Base-by-base conservation (phyloP, 1,140 invertebrate genomes). In the Sitophilus oryzae region DNA sequence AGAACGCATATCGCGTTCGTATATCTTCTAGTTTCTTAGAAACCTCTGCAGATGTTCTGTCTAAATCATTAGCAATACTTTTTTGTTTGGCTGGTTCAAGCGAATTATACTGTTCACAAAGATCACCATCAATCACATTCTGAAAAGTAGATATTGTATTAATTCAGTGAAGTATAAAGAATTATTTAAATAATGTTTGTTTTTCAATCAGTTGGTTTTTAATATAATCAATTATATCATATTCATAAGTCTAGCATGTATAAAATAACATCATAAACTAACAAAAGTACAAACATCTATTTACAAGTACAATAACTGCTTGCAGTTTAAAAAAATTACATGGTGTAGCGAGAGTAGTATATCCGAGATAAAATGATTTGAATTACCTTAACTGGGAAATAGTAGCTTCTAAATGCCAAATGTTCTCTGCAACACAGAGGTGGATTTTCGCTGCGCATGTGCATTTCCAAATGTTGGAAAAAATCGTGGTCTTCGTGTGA, bases 381-480 rank as follows among this genome's bases (percentile, higher is more conserved):
- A n/a, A n/a, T n/a, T 66, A 91, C 89, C 79, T 96, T 98, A 1
- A 98, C 91, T 4, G 97, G 95, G 70, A 93, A 98, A 75, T 98
- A 99, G 65, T 95, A 97, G 19, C 94, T 98, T 55, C 96, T 80
- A 72, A 91, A 99, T 0, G 94, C 93, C 1, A 99, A 77, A 76
- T 99, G 97, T 76, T 99, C 96, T 16, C 96, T 77, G 1, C 97
- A 97, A 76, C 94, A 98, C 0, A 99, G 72, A 0, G 96, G 95
- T 0, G 93, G 82, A 74, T 98, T 91, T 73, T 99, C 96, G 42
- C 91, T 92, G 36, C 97, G 77, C 93, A 99, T 96, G 71, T 99
- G 95, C 96, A 99, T 99, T 73, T 99, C 97, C 45, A 99, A 74
- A 77, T 98, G 93, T 73, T 98, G 96, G 76, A 99, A 99, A 68